Conservation (phyloP, 2,888 invertebrate species). For the Stenodera caucasica region DNA sequence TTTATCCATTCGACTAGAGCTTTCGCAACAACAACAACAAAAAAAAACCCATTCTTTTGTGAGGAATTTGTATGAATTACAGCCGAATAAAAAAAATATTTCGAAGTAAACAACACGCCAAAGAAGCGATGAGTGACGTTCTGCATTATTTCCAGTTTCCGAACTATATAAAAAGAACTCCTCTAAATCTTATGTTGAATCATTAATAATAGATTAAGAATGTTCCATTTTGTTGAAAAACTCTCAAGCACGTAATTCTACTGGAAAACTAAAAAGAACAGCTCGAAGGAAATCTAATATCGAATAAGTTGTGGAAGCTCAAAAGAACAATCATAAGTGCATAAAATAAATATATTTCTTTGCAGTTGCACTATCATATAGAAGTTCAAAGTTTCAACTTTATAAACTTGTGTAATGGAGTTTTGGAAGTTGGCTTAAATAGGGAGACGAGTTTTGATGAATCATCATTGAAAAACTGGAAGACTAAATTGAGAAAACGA, state of each 20-base stretch:
- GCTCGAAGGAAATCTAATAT: background rate
- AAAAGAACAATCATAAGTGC: background rate
- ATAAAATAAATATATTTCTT: background rate
- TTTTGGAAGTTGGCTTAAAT: background rate
- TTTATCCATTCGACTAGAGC: too few species aligned
- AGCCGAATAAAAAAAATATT: background rate
- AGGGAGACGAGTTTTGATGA: background rate
- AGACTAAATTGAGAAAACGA: background rate
- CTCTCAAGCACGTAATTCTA: background rate
- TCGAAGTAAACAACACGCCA: background rate
- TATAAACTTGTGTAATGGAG: background rate
- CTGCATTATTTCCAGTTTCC: background rate
- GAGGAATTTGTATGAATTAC: background rate
- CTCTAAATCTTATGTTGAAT: background rate
- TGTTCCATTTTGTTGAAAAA: background rate
- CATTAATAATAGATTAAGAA: slow-evolving; percentile 4
- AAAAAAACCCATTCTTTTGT: too few species aligned
- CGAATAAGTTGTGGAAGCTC: background rate
- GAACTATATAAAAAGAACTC: background rate
- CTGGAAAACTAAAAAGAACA: background rate
- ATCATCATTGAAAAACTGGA: too few species aligned
- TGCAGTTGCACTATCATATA: background rate
- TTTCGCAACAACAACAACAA: too few species aligned
- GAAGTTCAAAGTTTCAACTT: background rate
- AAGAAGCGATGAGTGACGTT: background rate